Conservation (phyloP, 2,888 invertebrate species). For the Acanthoscelides obtectus region DNA sequence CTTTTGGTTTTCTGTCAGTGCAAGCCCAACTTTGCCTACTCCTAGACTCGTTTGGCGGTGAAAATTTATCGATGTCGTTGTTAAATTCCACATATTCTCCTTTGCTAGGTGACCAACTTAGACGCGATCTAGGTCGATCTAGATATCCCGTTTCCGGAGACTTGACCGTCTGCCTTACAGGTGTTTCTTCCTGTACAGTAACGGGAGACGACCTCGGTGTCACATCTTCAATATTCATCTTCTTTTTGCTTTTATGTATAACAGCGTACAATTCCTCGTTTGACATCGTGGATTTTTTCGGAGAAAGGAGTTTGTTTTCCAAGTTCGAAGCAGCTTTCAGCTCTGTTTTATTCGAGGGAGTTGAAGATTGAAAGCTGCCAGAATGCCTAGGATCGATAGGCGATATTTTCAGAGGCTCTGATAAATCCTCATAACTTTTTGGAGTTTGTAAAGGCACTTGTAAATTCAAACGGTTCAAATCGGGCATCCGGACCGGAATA, state of each 20-base stretch:
- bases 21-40: constrained; percentile 52
- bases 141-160: constrained; percentile 60
- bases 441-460: constrained; percentile 22
- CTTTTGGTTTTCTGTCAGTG: constrained; percentile 53
- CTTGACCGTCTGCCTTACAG: constrained; percentile 43
- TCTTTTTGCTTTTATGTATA: constrained; percentile 72
- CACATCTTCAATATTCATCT: constrained; percentile 59
- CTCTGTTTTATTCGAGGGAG: constrained; percentile 52
- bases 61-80: constrained; percentile 41
- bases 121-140: constrained; percentile 53
- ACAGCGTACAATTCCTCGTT: constrained; percentile 73
- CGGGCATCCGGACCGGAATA: constrained; percentile 38
- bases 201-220: constrained; percentile 49
- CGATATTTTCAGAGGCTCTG: constrained; percentile 57
- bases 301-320: constrained; percentile 54
- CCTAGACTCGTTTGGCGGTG: constrained; percentile 41
- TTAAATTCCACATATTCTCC: constrained; percentile 43
- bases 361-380: constrained; percentile 64
- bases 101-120: constrained; percentile 61
- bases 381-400: constrained; percentile 63
- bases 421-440: constrained; percentile 13
- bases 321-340: constrained; percentile 52
- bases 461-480: constrained; percentile 31
- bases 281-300: constrained; percentile 70
- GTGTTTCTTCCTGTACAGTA: constrained; percentile 17